Evolutionary conservation across 23 tunicate genomes (phyloP), one percentile per base, ranked within the genome.

Genomic region (Trididemnum miniatum): DNA sequence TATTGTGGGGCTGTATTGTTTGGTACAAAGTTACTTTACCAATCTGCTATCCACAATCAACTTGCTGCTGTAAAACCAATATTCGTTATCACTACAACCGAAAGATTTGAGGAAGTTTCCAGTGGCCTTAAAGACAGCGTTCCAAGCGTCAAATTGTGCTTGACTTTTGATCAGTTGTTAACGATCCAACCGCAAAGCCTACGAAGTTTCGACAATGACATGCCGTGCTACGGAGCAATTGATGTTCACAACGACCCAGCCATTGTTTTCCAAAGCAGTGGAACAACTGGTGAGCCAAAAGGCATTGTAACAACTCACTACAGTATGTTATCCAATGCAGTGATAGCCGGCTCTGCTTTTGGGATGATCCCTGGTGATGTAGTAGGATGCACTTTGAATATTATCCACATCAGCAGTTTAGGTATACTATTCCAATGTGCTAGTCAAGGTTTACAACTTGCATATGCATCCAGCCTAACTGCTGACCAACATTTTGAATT

Each of bases 281-380:
- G 82, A 29, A 77, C 82, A 28, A 77, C 82, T 20, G 82, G 82
- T 7, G 27, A 52, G 26, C 82, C 82, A 32, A 77, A 77, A 77
- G 82, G 82, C 20, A 37, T 77, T 31, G 51, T 77, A 18, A 52
- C 31, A 2, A 77, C 40, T 52, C 82, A 77, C 30, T 77, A 52
- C 67, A 31, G 66, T 27, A 15, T 77, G 51, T 25, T 74, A 3
- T 28, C 79, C 4, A 7, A 22, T 1, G 5, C 38, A 9, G 2
- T 2, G 25, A 2, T 26, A 20, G 7, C 75, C 5, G 7, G 38
- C 5, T 31, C 75, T 32, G n/a, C 7, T 12, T 31, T 67, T 4
- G 12, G 38, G n/a, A 5, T 67, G 9, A 4, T 67, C 32, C 75
- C 75, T 9, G 75, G 75, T 24, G 75, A 67, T 32, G 38, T 32